Conservation (phyloP, 2,888 invertebrate species). For the Galeopsomyia nigrocyanea region DNA sequence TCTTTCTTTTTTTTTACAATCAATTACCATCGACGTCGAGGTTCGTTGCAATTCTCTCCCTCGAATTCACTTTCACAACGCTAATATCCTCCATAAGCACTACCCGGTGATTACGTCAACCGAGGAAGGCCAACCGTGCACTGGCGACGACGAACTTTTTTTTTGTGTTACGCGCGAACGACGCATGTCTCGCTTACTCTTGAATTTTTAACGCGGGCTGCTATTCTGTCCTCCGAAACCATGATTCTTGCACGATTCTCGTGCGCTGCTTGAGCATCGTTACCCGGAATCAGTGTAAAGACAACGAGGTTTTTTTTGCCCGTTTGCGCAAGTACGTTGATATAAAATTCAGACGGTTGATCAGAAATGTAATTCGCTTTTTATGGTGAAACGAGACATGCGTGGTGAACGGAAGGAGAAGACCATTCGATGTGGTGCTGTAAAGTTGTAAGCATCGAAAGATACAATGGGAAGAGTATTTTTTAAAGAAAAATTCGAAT, state of each 20-base stretch:
- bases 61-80: not conserved
- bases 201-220: not conserved
- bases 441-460: not conserved
- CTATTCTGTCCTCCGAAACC: not conserved
- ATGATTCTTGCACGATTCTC: not conserved
- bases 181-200: not conserved
- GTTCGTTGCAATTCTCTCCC: not conserved
- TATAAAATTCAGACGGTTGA: slow-evolving; percentile 15
- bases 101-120: not conserved
- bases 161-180: not conserved
- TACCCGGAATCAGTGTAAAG: not conserved
- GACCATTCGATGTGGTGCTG: not conserved
- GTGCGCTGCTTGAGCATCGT: not conserved
- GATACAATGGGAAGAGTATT: too few relatives aligned
- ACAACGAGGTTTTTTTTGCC: not conserved
- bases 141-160: too few relatives aligned
- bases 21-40: slow-evolving; percentile 6
- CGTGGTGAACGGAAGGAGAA: slow-evolving; percentile 5
- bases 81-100: not conserved
- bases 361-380: slow-evolving; percentile 16
- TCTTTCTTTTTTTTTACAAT: not conserved
- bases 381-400: slow-evolving; percentile 7
- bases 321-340: not conserved
- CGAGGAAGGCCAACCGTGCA: not conserved
- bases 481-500: too few relatives aligned